Percentiles rank a stretch among this genome's conserved stretches.
phyloP scores from a whole-genome alignment of 1,140 invertebrate species.

The Bactericera cockerelli region DNA sequence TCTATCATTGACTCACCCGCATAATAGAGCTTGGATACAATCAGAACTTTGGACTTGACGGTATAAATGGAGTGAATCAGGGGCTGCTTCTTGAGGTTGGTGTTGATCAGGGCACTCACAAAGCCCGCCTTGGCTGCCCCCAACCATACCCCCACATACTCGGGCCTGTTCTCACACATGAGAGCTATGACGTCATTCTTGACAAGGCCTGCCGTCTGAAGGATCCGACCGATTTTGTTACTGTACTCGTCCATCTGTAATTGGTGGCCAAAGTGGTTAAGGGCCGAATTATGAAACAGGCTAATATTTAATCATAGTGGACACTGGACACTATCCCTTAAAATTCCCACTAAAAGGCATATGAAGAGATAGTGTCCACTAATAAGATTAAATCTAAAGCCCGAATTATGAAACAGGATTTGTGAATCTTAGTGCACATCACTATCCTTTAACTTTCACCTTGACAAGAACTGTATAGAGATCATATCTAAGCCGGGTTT shows the following conservation, averaged over 20 bases:
- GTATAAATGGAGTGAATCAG: slow-evolving; percentile 42
- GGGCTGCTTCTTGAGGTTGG: slow-evolving; percentile 42
- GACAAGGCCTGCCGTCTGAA: slow-evolving; percentile 34
- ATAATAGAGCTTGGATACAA: slow-evolving; percentile 27
- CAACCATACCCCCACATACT: slow-evolving; percentile 48
- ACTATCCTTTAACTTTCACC: no score
- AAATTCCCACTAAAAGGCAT: no score
- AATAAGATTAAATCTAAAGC: no score
- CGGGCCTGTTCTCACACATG: slow-evolving; percentile 47
- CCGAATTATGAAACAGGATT: no score
- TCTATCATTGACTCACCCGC: slow-evolving; percentile 14
- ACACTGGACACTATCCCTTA: no score
- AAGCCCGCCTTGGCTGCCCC: slow-evolving; percentile 48
- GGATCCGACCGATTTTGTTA: slow-evolving; percentile 41
- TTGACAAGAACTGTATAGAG: no score
- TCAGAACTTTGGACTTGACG: slow-evolving; percentile 38
- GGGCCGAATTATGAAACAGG: no score
- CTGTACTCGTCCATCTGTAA: slow-evolving; percentile 40
- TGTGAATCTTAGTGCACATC: no score
- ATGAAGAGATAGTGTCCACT: no score
- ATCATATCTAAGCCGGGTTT: no score
- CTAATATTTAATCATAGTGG: no score
- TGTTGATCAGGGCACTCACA: slow-evolving; percentile 51
- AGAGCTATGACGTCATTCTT: slow-evolving; percentile 50
- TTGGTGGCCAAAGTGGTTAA: no score